Conservation (phyloP, 2,797 vertebrate genomes). For the Peromyscus nudipes region DNA sequence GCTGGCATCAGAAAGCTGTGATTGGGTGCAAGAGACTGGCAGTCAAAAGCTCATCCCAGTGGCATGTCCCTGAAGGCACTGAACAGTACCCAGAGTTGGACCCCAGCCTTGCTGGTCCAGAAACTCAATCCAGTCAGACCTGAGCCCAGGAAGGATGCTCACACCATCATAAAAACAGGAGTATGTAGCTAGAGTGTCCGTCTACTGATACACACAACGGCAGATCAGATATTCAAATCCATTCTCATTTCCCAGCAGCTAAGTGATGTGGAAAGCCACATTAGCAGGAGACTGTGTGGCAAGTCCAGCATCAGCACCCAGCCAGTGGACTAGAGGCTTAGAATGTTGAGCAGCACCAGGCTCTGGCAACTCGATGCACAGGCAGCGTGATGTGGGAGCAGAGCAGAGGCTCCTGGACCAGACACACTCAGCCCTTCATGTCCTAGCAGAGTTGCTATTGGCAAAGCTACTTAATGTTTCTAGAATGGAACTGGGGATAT, state of each 20-base stretch:
- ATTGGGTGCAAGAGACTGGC: neutral
- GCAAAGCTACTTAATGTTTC: constrained; percentile 34
- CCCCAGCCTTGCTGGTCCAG: constrained; percentile 51
- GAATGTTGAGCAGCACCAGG: neutral
- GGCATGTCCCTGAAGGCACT: constrained; percentile 30
- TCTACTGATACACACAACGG: neutral
- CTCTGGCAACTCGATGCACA: neutral
- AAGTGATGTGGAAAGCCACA: constrained; percentile 15
- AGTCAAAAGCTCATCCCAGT: constrained; percentile 34
- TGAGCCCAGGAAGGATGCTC: neutral
- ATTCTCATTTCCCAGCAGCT: constrained; percentile 11
- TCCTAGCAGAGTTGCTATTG: neutral
- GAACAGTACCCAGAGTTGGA: constrained; percentile 57
- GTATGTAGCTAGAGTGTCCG: neutral
- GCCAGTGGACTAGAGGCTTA: neutral
- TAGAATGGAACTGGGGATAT: neutral
- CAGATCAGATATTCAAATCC: constrained; percentile 17
- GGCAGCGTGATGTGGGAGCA: neutral
- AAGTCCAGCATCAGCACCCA: neutral
- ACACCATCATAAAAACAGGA: constrained; percentile 14
- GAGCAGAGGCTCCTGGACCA: neutral
- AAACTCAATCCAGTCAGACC: constrained; percentile 46
- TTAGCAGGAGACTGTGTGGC: neutral
- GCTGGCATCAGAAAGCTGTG: constrained; percentile 50
- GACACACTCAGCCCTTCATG: neutral